Evolutionary conservation across 1,140 invertebrate species (phyloP).

Genomic region (Papilio helenus): DNA sequence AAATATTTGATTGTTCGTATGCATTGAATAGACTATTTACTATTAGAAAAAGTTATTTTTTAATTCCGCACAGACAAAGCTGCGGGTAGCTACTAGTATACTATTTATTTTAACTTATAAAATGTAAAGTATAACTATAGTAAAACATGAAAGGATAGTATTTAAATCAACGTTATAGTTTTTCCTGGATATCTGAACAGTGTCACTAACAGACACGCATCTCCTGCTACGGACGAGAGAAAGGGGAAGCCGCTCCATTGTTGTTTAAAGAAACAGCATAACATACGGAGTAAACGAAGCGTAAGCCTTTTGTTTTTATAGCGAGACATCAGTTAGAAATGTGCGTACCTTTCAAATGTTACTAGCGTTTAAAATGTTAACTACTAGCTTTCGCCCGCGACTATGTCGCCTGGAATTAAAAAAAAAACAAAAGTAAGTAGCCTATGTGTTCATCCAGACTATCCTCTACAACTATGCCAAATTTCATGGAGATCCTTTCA

Average conservation of each 20-base stretch:
- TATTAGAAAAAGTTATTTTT: too few relatives aligned
- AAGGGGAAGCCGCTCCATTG: not conserved
- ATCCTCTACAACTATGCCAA: too few relatives aligned
- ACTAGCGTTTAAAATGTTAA: conserved; percentile 5
- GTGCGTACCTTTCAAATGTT: not conserved
- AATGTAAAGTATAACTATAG: too few relatives aligned
- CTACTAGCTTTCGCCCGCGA: not conserved
- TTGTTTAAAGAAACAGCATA: conserved; percentile 16
- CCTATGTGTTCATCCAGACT: too few relatives aligned
- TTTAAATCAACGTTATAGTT: not conserved
- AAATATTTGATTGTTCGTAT: too few relatives aligned
- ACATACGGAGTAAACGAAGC: conserved; percentile 23
- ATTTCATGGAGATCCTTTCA: too few relatives aligned
- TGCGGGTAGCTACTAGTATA: too few relatives aligned
- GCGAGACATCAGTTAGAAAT: not conserved
- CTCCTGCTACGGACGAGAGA: not conserved
- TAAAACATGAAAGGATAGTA: not conserved
- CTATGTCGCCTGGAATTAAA: too few relatives aligned
- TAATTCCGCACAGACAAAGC: too few relatives aligned
- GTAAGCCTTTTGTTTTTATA: conserved; percentile 4
- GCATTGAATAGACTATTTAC: too few relatives aligned
- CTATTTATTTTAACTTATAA: too few relatives aligned
- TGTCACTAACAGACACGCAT: not conserved
- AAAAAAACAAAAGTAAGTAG: too few relatives aligned
- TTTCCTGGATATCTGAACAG: not conserved